These are phyloP conservation scores for Ornithorhynchus anatinus DNA, from an alignment of 2,113 vertebrate species.

Conservation along the genomic window DNA sequence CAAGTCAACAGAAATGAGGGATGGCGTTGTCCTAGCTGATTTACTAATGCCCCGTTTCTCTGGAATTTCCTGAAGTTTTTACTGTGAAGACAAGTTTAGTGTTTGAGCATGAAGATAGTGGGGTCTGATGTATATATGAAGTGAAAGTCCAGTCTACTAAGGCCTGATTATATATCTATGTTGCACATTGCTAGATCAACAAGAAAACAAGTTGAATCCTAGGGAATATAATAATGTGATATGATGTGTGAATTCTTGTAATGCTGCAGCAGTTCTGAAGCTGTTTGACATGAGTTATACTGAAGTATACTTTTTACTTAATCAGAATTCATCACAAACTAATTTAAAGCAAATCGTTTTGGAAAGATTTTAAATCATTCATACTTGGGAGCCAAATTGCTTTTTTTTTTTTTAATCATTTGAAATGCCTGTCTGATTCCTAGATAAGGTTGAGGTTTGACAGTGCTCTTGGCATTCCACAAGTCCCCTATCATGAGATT, in stretches of 20 bases:
- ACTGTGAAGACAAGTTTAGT: slow-evolving; percentile 66
- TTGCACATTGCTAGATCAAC: not conserved
- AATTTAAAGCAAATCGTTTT: not conserved
- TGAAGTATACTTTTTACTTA: not conserved
- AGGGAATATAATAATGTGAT: not conserved
- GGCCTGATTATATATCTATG: not conserved
- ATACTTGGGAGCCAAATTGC: not conserved
- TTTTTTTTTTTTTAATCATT: not conserved
- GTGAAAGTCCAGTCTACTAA: slow-evolving; percentile 6
- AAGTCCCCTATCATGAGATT: not conserved
- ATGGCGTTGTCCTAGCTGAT: not conserved
- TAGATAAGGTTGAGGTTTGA: not conserved
- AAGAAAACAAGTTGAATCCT: not conserved
- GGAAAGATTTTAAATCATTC: not conserved
- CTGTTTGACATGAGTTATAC: not conserved
- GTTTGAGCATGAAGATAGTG: slow-evolving; percentile 13
- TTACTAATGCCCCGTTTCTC: slow-evolving; percentile 3
- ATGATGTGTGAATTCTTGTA: not conserved
- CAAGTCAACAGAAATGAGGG: not conserved
- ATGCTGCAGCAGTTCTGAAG: not conserved
- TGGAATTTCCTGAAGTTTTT: slow-evolving; percentile 16
- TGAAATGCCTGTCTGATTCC: not conserved
- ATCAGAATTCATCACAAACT: not conserved
- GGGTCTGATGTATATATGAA: slow-evolving; percentile 8
- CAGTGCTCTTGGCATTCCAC: not conserved